phyloP scores from a whole-genome alignment of 2,888 invertebrate species.

The Ypsolopha scabrella region DNA sequence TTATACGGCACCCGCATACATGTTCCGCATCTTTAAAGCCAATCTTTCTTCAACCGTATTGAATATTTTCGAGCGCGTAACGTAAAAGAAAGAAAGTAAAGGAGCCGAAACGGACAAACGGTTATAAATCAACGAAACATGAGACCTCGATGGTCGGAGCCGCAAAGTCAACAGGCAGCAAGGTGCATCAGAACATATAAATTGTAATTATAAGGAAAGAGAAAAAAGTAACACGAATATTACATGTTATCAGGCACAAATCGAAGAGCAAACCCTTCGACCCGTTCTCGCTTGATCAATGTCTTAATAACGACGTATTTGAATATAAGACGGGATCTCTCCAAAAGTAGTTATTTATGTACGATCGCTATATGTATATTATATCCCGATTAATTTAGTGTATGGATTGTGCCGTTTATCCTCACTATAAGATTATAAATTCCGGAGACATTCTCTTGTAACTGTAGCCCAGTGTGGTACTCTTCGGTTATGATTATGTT shows the following conservation, averaged over 20 bases:
- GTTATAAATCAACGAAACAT: conserved; percentile 20
- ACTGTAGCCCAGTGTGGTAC: conserved; percentile 23
- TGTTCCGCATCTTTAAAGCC: background rate
- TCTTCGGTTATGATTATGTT: conserved; percentile 35
- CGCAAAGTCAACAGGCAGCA: conserved; percentile 19
- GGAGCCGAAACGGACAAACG: conserved; percentile 2
- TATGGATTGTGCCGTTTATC: conserved; percentile 30
- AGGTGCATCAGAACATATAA: conserved; percentile 25
- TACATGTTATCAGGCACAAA: conserved; percentile 24
- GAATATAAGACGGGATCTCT: conserved; percentile 23
- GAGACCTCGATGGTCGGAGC: conserved; percentile 13
- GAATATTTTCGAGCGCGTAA: conserved; percentile 1
- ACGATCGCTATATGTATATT: conserved; percentile 24
- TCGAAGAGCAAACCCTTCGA: conserved; percentile 24
- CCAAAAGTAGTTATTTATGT: conserved; percentile 21
- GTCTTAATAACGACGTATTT: conserved; percentile 35
- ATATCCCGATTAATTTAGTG: conserved; percentile 37
- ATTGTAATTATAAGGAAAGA: conserved; percentile 34
- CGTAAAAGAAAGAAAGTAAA: conserved; percentile 3
- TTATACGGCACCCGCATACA: too few relatives aligned
- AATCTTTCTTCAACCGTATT: background rate
- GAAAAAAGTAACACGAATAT: conserved; percentile 18
- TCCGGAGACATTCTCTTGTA: conserved; percentile 30
- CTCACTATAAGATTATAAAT: conserved; percentile 28
- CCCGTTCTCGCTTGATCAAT: conserved; percentile 33